Evolutionary conservation across 2,797 vertebrate species (phyloP).

Genomic region (Loriculus beryllinus): DNA sequence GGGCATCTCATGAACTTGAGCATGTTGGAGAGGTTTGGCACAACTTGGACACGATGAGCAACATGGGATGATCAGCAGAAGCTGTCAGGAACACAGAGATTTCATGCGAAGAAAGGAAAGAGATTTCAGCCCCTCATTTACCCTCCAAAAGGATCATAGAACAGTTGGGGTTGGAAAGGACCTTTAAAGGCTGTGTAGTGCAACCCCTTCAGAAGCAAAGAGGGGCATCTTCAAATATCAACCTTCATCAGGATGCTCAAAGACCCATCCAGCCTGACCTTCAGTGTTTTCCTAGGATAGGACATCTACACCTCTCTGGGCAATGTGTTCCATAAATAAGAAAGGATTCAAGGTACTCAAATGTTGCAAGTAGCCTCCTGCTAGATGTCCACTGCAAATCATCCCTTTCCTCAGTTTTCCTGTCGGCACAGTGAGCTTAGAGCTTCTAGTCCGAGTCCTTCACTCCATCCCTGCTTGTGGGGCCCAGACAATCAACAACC

Average conservation of each 20-base stretch:
- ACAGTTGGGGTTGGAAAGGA: neutral
- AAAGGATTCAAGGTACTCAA: neutral
- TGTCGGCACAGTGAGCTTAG: fast-evolving
- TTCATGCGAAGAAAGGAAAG: neutral
- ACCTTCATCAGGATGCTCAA: neutral
- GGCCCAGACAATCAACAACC: neutral
- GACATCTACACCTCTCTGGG: neutral
- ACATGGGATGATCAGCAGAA: neutral
- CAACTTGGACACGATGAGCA: neutral
- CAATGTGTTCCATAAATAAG: neutral
- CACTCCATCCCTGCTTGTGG: neutral
- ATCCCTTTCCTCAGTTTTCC: neutral
- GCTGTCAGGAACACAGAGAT: neutral
- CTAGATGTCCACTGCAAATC: neutral
- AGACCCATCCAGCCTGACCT: neutral
- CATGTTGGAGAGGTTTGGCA: neutral
- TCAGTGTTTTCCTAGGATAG: too few species aligned
- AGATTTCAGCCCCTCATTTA: neutral
- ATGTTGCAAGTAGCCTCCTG: neutral
- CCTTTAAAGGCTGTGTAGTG: neutral
- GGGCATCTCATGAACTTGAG: neutral
- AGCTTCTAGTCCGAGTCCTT: neutral
- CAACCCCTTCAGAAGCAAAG: neutral
- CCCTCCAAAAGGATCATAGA: neutral
- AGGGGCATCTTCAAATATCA: neutral